phyloP scores from a whole-genome alignment of 1,140 invertebrate species.

The Formica selysi region DNA sequence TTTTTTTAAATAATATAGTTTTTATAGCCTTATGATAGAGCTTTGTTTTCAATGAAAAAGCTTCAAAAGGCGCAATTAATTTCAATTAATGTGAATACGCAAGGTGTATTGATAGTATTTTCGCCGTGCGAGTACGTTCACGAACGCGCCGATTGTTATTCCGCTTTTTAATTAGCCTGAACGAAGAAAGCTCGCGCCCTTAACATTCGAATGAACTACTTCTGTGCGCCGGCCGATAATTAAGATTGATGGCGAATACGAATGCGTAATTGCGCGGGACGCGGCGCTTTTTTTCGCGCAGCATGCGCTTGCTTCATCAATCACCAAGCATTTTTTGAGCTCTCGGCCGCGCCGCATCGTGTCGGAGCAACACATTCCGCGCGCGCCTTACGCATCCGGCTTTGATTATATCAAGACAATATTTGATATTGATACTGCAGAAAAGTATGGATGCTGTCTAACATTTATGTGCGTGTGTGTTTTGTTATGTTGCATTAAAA shows the following conservation, averaged over 20 bases:
- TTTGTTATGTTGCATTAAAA: neutral
- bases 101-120: conserved; percentile 35
- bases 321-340: conserved; percentile 65
- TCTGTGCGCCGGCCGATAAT: conserved; percentile 68
- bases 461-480: neutral
- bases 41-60: neutral
- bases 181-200: conserved; percentile 68
- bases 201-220: conserved; percentile 76
- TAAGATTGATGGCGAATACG: conserved; percentile 75
- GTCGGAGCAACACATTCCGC: conserved; percentile 63
- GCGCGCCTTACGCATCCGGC: conserved; percentile 62
- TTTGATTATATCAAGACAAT: too few species aligned
- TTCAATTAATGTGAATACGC: conserved; percentile 43
- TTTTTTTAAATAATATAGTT: too few species aligned
- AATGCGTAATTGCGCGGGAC: conserved; percentile 75
- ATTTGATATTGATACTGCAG: too few species aligned
- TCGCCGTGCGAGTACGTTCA: conserved; percentile 1
- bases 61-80: conserved; percentile 30
- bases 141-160: conserved; percentile 61
- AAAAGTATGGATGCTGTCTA: too few species aligned
- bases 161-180: conserved; percentile 71
- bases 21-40: too few species aligned
- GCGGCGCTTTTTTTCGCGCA: conserved; percentile 63
- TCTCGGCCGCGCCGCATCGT: conserved; percentile 10
- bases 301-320: conserved; percentile 71